These are phyloP conservation scores for Mesembrinibis cayennensis DNA, from an alignment of 2,113 vertebrate genomes.

Conservation along the genomic window DNA sequence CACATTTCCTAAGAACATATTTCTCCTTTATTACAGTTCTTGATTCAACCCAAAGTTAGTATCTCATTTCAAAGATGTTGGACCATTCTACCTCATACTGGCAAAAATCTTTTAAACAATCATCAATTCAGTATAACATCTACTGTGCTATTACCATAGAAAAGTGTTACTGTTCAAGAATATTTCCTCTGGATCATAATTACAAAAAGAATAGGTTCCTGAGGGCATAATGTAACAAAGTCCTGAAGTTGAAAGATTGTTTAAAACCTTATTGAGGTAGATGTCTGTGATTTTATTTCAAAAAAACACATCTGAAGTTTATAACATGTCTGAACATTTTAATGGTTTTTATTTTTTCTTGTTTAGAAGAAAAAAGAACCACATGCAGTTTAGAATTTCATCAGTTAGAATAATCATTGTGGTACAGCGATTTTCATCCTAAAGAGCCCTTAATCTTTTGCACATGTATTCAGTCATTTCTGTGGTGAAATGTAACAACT, in stretches of 20 bases:
- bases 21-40: conserved; percentile 13
- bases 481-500: neutral
- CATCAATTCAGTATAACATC: neutral
- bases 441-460: neutral
- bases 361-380: neutral
- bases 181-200: conserved; percentile 46
- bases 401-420: neutral
- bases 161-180: conserved; percentile 22
- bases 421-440: neutral
- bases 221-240: conserved; percentile 12
- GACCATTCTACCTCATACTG: neutral
- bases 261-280: conserved; percentile 40
- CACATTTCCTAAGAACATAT: neutral
- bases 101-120: conserved; percentile 49
- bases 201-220: conserved; percentile 34
- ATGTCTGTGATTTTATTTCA: neutral
- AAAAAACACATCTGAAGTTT: neutral
- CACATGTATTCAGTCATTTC: neutral
- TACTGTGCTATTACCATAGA: conserved; percentile 25
- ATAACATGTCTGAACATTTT: neutral
- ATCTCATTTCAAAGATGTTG: conserved; percentile 16
- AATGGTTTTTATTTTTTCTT: neutral
- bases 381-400: neutral
- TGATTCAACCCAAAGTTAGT: neutral
- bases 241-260: neutral